Evolutionary conservation across 2,113 vertebrate species (phyloP), one percentile per base, ranked within the genome.

Genomic region (Anas platyrhynchos): DNA sequence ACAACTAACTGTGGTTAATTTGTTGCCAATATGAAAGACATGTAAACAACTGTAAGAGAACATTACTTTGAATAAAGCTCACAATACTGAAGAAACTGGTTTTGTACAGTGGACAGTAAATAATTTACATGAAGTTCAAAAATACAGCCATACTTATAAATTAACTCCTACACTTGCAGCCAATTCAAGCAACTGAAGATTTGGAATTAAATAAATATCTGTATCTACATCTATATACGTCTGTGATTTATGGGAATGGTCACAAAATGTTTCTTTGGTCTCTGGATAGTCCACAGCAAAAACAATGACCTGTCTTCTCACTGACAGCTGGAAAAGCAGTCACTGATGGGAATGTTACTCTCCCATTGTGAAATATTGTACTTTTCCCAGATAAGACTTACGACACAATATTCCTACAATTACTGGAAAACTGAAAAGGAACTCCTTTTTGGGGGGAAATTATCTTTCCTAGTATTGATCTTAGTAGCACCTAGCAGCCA

Each of bases 61-160:
- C 16, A 46, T 21, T 61, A 59, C 31, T 75, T 59, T 63, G 31
- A 89, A 54, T 77, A 96, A 91, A 88, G 83, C 48, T 76, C 31
- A 76, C 52, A 72, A 58, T 26, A 48, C 46, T 50, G 71, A 85
- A 91, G 56, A 75, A 88, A 58, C 10, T 55, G 38, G 32, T 52
- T 89, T 75, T 84, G 63, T 29, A 72, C 16, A 55, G 21, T 10
- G n/a, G 54, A 68, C 31, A 87, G 91, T 94, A 92, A 97, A 95
- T 94, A 77, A 95, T 94, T 96, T 26, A 91, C 67, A 36, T 46
- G 50, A 77, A 93, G 87, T 78, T 91, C 62, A 96, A 93, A 91
- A 95, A 94, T 55, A 84, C 56, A 92, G 41, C 56, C 34, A 32
- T 41, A 82, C 69, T 95, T 96, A 94, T 74, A 92, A 91, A 95